Evolutionary conservation across 2,888 invertebrate species (phyloP), one percentile per base, ranked within the genome.

Genomic region (Sipunculus nudus): DNA sequence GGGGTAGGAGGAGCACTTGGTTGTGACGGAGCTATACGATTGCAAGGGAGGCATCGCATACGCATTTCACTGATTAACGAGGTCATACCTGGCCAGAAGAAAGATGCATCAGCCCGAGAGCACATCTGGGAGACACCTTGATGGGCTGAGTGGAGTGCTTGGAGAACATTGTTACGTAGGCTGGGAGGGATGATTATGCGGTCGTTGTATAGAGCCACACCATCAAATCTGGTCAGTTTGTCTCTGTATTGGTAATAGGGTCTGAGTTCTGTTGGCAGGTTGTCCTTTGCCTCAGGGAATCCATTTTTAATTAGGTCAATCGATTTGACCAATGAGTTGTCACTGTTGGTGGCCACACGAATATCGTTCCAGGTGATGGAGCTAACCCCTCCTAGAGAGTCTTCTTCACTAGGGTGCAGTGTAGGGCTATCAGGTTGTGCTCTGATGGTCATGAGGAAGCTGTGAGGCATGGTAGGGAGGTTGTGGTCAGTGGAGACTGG

Each of bases 11-110:
- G 72, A 5, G 73, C 67, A 21, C 53, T 63, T 2, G 73, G 70
- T n/a, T 73, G 58, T 3, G 69, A 70, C 25, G 70, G 71, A 2
- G 71, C 61, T 41, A 61, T 70, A 1, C 64, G 53, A 41, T 73
- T 69, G 53, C 66, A 68, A 32, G 66, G 63, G 16, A 40, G n/a
- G 41, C 68, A 72, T n/a, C 47, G 26, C 1, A 48, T 45, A 23
- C 70, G 48, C 5, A 41, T 19, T 3, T 19, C 25, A n/a, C 25
- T 29, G 35, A 68, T 70, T 3, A 52, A 63, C 19, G 66, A 40
- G 3, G 68, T 73, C 16, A 72, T 71, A 10, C 71, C 71, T 16
- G 71, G 69, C 72, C 71, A 74, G 47, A 74, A 72, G 2, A 73
- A 55, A n/a, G 70, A 68, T 4, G 61, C 21, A 47, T 74, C 72